Evolutionary conservation across 2,888 invertebrate species (phyloP).

Genomic region (Cryptus viduatorius): DNA sequence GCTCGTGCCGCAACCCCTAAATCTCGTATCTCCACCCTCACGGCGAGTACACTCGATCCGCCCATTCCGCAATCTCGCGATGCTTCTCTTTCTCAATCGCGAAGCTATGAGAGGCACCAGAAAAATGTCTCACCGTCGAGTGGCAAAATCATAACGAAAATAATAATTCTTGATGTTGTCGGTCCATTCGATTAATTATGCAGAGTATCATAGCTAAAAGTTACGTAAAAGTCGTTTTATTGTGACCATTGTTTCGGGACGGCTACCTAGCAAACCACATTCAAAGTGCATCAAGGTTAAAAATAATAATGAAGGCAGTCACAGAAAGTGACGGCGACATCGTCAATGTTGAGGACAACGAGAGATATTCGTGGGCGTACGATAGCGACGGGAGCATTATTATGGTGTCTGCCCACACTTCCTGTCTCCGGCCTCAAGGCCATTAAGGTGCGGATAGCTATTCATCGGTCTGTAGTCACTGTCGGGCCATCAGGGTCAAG

Average conservation of each 20-base stretch:
- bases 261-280: not conserved
- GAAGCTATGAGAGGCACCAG: not conserved
- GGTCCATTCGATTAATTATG: not conserved
- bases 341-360: slow-evolving; percentile 34
- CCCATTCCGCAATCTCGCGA: slow-evolving; percentile 42
- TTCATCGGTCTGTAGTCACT: slow-evolving; percentile 42
- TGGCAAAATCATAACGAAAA: slow-evolving; percentile 23
- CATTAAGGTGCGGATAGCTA: slow-evolving; percentile 55
- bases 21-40: slow-evolving; percentile 71
- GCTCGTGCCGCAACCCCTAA: slow-evolving; percentile 64
- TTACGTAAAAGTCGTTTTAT: not conserved
- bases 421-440: slow-evolving; percentile 64
- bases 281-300: slow-evolving; percentile 24
- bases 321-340: slow-evolving; percentile 41
- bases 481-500: slow-evolving; percentile 52
- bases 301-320: slow-evolving; percentile 15
- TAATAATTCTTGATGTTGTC: not conserved
- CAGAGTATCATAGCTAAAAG: not conserved
- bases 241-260: not conserved
- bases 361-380: slow-evolving; percentile 46
- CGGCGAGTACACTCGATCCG: slow-evolving; percentile 33
- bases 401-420: slow-evolving; percentile 63
- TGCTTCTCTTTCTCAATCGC: slow-evolving; percentile 59
- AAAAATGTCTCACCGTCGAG: slow-evolving; percentile 1
- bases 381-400: slow-evolving; percentile 50